Percentiles rank a stretch among this genome's conserved stretches.
phyloP scores from a whole-genome alignment of 2,888 invertebrate species.

The Cataglyphis albicans region DNA sequence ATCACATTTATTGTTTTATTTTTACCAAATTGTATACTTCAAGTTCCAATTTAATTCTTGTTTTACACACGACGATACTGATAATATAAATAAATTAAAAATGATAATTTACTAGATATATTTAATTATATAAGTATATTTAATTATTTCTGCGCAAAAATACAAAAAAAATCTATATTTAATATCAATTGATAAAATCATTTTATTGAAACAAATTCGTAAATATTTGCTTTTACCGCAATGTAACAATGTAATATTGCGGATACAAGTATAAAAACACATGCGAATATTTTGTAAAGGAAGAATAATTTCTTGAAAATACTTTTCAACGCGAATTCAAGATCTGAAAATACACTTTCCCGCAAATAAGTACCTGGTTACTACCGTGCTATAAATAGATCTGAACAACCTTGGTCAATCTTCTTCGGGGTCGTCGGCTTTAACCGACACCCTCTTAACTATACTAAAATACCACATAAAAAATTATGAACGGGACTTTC shows the following conservation, averaged over 20 bases:
- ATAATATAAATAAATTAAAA: not conserved
- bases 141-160: not conserved
- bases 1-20: not conserved
- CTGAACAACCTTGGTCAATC: slow-evolving; percentile 76
- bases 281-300: not conserved
- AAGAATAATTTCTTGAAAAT: not conserved
- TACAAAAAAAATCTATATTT: not conserved
- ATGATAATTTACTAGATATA: not conserved
- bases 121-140: not conserved
- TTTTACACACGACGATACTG: not conserved
- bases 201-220: not conserved
- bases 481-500: slow-evolving; percentile 29
- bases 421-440: slow-evolving; percentile 74
- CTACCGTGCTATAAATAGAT: slow-evolving; percentile 72
- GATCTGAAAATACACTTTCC: slow-evolving; percentile 70
- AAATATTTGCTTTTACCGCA: not conserved
- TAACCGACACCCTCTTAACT: slow-evolving; percentile 59
- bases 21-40: not conserved
- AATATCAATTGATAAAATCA: not conserved
- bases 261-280: not conserved
- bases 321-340: slow-evolving; percentile 18
- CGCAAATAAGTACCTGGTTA: slow-evolving; percentile 71
- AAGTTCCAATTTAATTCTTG: not conserved
- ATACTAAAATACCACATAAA: slow-evolving; percentile 1
- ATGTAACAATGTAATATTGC: not conserved